A percentile compares a stretch with the other conserved stretches of the same genome.
Conservation (phyloP, 2,113 vertebrate genomes). For the Elephas maximus region DNA sequence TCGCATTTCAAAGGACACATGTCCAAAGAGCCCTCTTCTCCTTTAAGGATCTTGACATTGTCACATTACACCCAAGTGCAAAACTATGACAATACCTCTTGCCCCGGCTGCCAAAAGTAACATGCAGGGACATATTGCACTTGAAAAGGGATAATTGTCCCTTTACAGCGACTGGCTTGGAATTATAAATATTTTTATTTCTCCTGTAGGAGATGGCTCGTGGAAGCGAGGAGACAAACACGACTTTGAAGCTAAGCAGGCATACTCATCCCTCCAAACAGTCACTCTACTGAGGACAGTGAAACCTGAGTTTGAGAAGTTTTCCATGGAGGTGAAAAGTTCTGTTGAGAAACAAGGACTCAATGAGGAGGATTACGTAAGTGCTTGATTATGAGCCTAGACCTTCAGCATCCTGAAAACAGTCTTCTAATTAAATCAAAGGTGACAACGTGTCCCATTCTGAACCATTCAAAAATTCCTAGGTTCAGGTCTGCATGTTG, state of each 20-base stretch:
- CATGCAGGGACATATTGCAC: not conserved
- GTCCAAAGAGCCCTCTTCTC: constrained; percentile 27
- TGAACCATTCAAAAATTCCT: constrained; percentile 73
- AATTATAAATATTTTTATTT: constrained; percentile 86
- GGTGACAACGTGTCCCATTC: constrained; percentile 64
- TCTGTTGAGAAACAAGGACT: constrained; percentile 92
- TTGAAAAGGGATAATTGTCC: constrained; percentile 71
- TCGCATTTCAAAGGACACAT: constrained; percentile 59
- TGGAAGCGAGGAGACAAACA: constrained; percentile 97
- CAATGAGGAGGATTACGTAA: constrained; percentile 94
- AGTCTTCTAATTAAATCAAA: constrained; percentile 77
- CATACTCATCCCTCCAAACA: constrained; percentile 95
- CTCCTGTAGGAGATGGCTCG: constrained; percentile 94
- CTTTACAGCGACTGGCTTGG: constrained; percentile 75
- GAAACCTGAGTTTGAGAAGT: constrained; percentile 98
- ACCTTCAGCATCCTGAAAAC: constrained; percentile 75
- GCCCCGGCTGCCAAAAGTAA: constrained; percentile 27
- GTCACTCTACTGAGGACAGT: constrained; percentile 96
- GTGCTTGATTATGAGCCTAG: constrained; percentile 85
- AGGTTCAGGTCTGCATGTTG: constrained; percentile 45
- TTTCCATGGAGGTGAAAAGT: constrained; percentile 96
- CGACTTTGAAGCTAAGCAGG: constrained; percentile 95
- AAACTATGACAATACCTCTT: constrained; percentile 63
- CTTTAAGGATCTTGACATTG: constrained; percentile 17
- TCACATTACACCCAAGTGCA: constrained; percentile 30